Conservation (phyloP, 2,888 invertebrate species). For the Heteromyza rotundicornis region DNA sequence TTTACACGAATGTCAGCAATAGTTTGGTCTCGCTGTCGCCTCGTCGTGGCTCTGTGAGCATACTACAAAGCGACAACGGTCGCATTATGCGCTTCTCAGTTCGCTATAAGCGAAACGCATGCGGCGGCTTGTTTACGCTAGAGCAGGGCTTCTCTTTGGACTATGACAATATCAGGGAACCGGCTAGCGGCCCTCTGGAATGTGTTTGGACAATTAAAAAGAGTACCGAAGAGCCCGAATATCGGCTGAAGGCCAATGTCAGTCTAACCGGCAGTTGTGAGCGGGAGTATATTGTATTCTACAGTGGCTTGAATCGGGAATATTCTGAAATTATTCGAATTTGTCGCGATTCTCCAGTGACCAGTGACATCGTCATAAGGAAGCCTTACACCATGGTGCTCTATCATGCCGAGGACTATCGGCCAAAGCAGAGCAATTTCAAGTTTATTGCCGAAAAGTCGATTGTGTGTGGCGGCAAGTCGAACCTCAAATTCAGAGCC, state of each 20-base stretch:
- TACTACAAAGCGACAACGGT: constrained; percentile 32
- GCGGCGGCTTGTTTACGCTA: constrained; percentile 70
- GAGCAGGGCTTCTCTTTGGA: constrained; percentile 51
- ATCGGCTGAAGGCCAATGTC: constrained; percentile 63
- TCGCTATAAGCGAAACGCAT: constrained; percentile 69
- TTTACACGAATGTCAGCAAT: constrained; percentile 33
- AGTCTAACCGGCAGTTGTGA: constrained; percentile 67
- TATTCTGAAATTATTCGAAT: constrained; percentile 64
- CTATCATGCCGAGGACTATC: constrained; percentile 68
- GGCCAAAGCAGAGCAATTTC: constrained; percentile 32
- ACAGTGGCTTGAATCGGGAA: constrained; percentile 60
- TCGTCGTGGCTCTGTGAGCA: constrained; percentile 34
- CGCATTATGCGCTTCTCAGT: constrained; percentile 54
- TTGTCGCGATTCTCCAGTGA: constrained; percentile 63
- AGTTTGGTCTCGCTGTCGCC: constrained; percentile 31
- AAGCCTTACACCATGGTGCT: constrained; percentile 66
- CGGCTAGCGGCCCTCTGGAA: constrained; percentile 63
- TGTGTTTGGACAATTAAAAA: constrained; percentile 74
- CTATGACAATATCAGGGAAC: constrained; percentile 45
- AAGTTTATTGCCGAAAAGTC: constrained; percentile 27
- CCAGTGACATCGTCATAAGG: constrained; percentile 31
- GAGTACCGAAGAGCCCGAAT: constrained; percentile 34
- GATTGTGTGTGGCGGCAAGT: constrained; percentile 69
- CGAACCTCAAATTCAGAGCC: background rate
- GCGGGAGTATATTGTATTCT: constrained; percentile 65